Evolutionary conservation across 2,797 vertebrate species (phyloP).

Genomic region (Geotrypetes seraphini): DNA sequence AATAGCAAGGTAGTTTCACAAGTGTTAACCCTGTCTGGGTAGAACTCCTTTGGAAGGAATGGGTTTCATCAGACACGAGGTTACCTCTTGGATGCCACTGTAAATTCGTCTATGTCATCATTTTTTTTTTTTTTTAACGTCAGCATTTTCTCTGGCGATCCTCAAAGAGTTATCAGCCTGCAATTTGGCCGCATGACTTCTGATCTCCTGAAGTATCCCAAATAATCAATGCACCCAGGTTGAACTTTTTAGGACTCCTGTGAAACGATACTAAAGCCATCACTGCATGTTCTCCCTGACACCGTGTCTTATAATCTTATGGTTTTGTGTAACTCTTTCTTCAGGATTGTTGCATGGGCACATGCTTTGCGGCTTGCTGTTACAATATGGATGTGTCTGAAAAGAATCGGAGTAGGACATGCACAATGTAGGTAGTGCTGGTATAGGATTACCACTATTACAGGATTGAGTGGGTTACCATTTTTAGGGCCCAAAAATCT

Average conservation of each 20-base stretch:
- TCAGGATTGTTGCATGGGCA: conserved; percentile 20
- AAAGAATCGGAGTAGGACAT: background rate
- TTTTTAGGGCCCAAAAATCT: too few species aligned
- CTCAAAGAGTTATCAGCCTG: conserved; percentile 30
- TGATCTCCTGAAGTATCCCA: conserved; percentile 4
- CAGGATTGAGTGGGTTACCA: too few species aligned
- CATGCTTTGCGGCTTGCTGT: conserved; percentile 30
- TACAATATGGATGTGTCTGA: background rate
- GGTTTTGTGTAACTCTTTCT: conserved; percentile 29
- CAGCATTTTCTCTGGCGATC: conserved; percentile 17
- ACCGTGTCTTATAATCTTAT: conserved; percentile 13
- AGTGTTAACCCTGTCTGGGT: conserved; percentile 7
- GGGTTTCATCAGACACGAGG: conserved; percentile 16
- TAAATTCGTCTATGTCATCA: too few species aligned
- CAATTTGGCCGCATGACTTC: conserved; percentile 7
- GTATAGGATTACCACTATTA: too few species aligned
- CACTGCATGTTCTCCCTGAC: conserved; percentile 24
- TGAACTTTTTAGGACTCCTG: conserved; percentile 30
- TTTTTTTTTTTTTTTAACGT: too few species aligned
- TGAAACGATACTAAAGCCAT: conserved; percentile 29
- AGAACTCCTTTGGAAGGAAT: conserved; percentile 5
- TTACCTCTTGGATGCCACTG: conserved; percentile 2
- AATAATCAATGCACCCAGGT: conserved; percentile 14
- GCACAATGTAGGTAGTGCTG: background rate
- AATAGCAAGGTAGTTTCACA: conserved; percentile 22